These are phyloP conservation scores for Cryptoleucopteryx plumbea DNA, from an alignment of 2,113 vertebrate genomes.

Conservation along the genomic window DNA sequence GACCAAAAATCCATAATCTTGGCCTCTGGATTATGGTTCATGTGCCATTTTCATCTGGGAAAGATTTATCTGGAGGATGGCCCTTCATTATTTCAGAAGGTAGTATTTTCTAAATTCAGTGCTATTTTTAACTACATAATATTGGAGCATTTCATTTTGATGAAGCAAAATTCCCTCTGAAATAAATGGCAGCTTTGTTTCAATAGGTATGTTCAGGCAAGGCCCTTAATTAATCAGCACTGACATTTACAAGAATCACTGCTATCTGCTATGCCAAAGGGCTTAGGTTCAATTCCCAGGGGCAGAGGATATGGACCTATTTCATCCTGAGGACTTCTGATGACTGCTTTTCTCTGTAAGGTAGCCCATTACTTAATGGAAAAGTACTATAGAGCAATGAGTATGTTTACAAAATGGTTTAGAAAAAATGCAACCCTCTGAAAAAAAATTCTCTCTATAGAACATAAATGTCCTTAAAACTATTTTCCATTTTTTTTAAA, in stretches of 20 bases:
- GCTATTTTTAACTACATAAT: background rate
- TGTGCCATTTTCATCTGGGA: background rate
- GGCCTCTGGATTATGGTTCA: background rate
- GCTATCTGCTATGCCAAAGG: background rate
- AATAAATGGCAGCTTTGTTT: background rate
- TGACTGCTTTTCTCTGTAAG: background rate
- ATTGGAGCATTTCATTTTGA: background rate
- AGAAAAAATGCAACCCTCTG: background rate
- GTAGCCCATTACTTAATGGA: background rate
- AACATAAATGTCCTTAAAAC: background rate
- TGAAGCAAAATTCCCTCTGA: background rate
- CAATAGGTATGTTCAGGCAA: background rate
- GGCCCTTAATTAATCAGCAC: background rate
- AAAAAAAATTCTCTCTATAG: background rate
- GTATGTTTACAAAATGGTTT: background rate
- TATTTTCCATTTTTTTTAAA: background rate
- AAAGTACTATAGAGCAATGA: background rate
- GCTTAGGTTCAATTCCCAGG: background rate
- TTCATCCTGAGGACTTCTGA: background rate
- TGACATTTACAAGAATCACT: slow-evolving; percentile 10
- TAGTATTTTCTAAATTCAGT: background rate
- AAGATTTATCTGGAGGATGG: background rate
- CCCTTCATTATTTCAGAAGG: background rate
- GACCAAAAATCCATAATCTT: background rate
- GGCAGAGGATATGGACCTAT: background rate